Evolutionary conservation across 2,888 invertebrate genomes (phyloP).

Genomic region (Melanophora roralis): DNA sequence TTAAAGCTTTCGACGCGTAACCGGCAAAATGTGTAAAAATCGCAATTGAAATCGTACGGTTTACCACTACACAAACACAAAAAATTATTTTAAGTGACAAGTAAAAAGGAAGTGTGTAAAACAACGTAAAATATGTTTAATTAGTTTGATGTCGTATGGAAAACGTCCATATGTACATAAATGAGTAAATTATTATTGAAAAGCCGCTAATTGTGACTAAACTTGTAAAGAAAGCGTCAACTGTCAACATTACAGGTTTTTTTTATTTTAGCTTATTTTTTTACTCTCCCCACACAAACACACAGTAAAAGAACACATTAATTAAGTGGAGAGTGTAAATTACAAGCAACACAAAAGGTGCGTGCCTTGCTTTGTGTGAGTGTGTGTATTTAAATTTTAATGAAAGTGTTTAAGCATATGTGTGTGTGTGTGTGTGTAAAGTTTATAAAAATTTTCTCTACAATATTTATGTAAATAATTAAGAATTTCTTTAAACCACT

Average conservation of each 20-base stretch:
- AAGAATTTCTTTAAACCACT: constrained; percentile 3
- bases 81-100: background rate
- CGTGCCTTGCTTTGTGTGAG: constrained; percentile 20
- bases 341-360: constrained; percentile 23
- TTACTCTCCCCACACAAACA: constrained; percentile 5
- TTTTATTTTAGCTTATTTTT: background rate
- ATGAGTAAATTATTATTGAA: constrained; percentile 30
- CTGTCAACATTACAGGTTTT: background rate
- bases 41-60: constrained; percentile 20
- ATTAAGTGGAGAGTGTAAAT: constrained; percentile 31
- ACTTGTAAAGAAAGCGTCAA: constrained; percentile 40
- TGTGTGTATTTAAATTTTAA: too few species aligned
- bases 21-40: constrained; percentile 48
- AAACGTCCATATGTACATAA: too few species aligned
- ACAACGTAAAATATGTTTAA: constrained; percentile 12
- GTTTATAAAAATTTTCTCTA: background rate
- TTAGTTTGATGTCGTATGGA: constrained; percentile 17
- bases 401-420: background rate
- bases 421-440: constrained; percentile 25
- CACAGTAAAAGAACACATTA: background rate
- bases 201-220: constrained; percentile 56
- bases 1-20: constrained; percentile 55
- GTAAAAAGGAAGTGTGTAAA: background rate
- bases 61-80: background rate
- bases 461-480: constrained; percentile 36